Conservation (phyloP, 2,113 vertebrate genomes). For the Isurus oxyrinchus region DNA sequence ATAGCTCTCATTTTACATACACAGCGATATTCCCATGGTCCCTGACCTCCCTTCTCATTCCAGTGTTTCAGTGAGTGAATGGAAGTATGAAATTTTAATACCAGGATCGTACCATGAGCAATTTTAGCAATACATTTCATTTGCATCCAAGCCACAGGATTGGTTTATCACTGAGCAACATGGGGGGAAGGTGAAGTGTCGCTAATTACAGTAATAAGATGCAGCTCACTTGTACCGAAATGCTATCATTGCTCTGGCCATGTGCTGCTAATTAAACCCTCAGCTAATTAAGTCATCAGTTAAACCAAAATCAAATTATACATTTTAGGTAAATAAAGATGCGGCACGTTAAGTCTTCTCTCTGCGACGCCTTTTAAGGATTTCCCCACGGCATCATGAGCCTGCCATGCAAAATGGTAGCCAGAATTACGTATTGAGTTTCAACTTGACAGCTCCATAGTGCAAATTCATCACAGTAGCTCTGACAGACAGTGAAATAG, state of each 20-base stretch:
- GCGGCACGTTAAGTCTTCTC: neutral
- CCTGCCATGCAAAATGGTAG: neutral
- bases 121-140: neutral
- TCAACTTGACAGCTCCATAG: neutral
- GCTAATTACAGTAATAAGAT: constrained; percentile 26
- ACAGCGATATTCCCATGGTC: neutral
- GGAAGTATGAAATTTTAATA: neutral
- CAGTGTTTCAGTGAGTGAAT: neutral
- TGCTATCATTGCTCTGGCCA: constrained; percentile 8
- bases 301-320: constrained; percentile 9
- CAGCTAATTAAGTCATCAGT: constrained; percentile 19
- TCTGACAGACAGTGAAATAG: neutral
- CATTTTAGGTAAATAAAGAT: neutral
- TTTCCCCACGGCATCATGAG: neutral
- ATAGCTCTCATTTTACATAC: neutral
- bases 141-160: neutral
- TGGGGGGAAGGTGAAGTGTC: neutral
- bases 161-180: neutral
- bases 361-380: neutral
- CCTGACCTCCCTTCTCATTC: neutral
- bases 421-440: neutral
- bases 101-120: neutral
- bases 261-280: constrained; percentile 13
- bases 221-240: neutral
- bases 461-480: neutral